phyloP scores from a whole-genome alignment of 2,888 invertebrate species.

The Timandra comae region DNA sequence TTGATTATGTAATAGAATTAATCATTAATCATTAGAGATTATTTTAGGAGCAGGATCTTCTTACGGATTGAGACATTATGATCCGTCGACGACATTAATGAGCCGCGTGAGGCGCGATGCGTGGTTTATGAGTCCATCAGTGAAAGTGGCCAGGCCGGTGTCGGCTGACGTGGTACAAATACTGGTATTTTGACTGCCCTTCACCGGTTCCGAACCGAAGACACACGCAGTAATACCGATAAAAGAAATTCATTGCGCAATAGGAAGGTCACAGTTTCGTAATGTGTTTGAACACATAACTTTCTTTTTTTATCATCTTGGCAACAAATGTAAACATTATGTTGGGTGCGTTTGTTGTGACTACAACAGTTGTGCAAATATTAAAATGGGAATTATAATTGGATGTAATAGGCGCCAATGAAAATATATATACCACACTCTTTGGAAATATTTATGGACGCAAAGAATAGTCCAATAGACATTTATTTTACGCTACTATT shows the following conservation, averaged over 20 bases:
- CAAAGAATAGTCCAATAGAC: too few relatives aligned
- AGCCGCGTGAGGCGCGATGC: conserved; percentile 7
- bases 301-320: conserved; percentile 20
- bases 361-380: conserved; percentile 1
- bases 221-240: conserved; percentile 20
- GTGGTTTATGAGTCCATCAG: conserved; percentile 19
- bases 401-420: too few relatives aligned
- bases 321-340: conserved; percentile 11
- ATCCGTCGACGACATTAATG: neutral
- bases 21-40: too few relatives aligned
- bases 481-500: too few relatives aligned
- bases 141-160: conserved; percentile 21
- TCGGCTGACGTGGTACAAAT: conserved; percentile 3
- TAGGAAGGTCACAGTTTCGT: conserved; percentile 23
- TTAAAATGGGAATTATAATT: too few relatives aligned
- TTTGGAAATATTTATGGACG: too few relatives aligned
- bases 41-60: too few relatives aligned
- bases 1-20: too few relatives aligned
- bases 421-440: too few relatives aligned
- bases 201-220: conserved; percentile 21
- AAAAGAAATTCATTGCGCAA: conserved; percentile 24
- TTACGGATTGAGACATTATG: too few relatives aligned
- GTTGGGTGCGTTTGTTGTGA: neutral
- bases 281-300: conserved; percentile 17
- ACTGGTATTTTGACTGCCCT: conserved; percentile 17